These are phyloP conservation scores for Papilio machaon DNA, from an alignment of 1,140 invertebrate genomes.

Conservation along the genomic window DNA sequence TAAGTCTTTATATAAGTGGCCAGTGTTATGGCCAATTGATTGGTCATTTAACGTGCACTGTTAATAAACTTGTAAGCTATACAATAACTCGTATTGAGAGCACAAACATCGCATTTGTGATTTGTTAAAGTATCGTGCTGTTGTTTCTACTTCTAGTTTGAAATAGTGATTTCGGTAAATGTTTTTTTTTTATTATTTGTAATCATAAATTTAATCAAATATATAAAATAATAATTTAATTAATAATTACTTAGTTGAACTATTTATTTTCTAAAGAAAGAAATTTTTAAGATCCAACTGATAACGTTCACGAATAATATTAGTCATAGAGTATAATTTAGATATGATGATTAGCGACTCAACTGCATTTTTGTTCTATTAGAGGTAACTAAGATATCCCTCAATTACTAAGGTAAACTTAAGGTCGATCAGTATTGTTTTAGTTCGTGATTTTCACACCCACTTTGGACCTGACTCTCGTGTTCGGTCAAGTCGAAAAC, in stretches of 20 bases:
- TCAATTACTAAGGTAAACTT: slow-evolving; percentile 23
- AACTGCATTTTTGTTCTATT: slow-evolving; percentile 34
- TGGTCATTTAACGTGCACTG: slow-evolving; percentile 33
- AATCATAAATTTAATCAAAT: not conserved
- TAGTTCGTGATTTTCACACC: slow-evolving; percentile 42
- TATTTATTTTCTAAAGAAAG: too few species aligned
- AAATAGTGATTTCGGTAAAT: not conserved
- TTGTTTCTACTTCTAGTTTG: not conserved
- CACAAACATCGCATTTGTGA: not conserved
- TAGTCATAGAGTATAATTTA: not conserved
- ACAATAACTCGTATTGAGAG: slow-evolving; percentile 25
- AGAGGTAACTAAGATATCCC: slow-evolving; percentile 29
- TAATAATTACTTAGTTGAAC: too few species aligned
- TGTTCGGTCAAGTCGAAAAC: slow-evolving; percentile 25
- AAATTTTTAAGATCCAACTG: too few species aligned
- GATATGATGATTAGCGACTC: slow-evolving; percentile 22
- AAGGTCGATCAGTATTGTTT: slow-evolving; percentile 42
- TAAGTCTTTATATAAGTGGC: slow-evolving; percentile 25
- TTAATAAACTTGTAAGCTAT: slow-evolving; percentile 35
- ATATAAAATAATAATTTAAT: not conserved
- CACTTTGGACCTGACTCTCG: slow-evolving; percentile 4
- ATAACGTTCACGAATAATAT: not conserved
- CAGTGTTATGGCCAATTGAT: slow-evolving; percentile 36
- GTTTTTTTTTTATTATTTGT: not conserved
- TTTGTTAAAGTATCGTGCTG: not conserved